Conservation (phyloP, 2,888 invertebrate species). For the Cinara cedri region DNA sequence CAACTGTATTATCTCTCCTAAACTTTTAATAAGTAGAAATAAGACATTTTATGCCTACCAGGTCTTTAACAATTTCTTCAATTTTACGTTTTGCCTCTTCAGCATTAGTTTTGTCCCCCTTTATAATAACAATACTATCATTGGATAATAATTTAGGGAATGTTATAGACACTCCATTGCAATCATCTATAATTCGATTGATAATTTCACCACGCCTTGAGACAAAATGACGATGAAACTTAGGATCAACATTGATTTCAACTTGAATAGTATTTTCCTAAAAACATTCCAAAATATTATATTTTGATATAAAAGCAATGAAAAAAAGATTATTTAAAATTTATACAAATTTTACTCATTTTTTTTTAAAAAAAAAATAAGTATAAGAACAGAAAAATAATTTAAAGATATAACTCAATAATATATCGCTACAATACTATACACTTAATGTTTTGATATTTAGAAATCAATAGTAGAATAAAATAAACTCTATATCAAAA, state of each 20-base stretch:
- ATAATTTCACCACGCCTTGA: constrained; percentile 89
- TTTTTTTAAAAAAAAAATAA: too few relatives aligned
- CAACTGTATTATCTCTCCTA: not conserved
- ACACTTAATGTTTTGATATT: too few relatives aligned
- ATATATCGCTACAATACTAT: too few relatives aligned
- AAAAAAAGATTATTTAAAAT: not conserved
- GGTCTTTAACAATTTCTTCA: constrained; percentile 85
- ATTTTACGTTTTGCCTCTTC: constrained; percentile 82
- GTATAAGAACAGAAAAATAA: too few relatives aligned
- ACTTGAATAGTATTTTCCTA: constrained; percentile 87
- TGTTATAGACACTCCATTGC: constrained; percentile 92
- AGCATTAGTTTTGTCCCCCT: constrained; percentile 81
- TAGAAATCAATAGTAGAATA: too few relatives aligned
- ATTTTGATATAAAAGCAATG: too few relatives aligned
- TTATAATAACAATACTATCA: constrained; percentile 72
- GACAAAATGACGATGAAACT: constrained; percentile 94
- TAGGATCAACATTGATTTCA: constrained; percentile 85
- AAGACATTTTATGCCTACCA: constrained; percentile 64
- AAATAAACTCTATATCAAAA: too few relatives aligned
- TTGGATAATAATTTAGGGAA: constrained; percentile 78
- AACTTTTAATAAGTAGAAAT: not conserved
- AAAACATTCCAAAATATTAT: constrained; percentile 27
- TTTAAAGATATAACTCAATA: too few relatives aligned
- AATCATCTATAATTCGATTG: constrained; percentile 89
- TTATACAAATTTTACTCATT: not conserved